Conservation (phyloP, 2,113 vertebrate genomes). For the Plectropomus leopardus region DNA sequence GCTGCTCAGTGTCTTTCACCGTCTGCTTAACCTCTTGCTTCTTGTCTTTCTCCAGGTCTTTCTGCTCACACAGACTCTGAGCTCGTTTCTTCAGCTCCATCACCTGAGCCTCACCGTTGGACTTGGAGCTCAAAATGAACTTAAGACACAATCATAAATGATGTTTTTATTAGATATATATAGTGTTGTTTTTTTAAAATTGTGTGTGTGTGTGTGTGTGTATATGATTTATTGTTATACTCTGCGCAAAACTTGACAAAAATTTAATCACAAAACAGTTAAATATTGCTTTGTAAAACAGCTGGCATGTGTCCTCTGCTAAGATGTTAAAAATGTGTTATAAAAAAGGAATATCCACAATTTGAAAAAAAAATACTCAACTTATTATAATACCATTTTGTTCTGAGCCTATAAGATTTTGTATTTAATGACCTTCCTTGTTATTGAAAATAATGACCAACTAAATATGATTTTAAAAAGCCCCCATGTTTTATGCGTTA, state of each 20-base stretch:
- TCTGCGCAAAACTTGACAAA: no score
- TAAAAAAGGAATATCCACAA: no score
- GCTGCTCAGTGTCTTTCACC: constrained; percentile 58
- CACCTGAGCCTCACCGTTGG: constrained; percentile 70
- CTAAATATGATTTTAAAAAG: no score
- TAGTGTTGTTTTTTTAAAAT: no score
- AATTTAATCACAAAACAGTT: no score
- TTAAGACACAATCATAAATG: constrained; percentile 34
- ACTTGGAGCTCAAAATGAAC: constrained; percentile 69
- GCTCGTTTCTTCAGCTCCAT: constrained; percentile 71
- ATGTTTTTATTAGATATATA: background rate
- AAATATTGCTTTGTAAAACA: background rate
- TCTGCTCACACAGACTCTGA: constrained; percentile 59
- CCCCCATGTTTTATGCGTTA: constrained; percentile 13
- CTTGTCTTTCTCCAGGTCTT: constrained; percentile 68
- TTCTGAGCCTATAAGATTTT: no score
- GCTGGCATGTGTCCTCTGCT: no score
- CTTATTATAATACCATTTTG: no score
- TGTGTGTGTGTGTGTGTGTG: no score
- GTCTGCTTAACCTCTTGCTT: constrained; percentile 55
- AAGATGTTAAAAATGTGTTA: background rate
- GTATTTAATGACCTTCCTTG: background rate
- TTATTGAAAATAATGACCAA: background rate
- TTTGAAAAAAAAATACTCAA: no score
- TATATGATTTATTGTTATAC: no score